A percentile compares a stretch with the other conserved stretches of the same genome.
phyloP scores from a whole-genome alignment of 2,888 invertebrate species.

The Kryphioiulus occultus region DNA sequence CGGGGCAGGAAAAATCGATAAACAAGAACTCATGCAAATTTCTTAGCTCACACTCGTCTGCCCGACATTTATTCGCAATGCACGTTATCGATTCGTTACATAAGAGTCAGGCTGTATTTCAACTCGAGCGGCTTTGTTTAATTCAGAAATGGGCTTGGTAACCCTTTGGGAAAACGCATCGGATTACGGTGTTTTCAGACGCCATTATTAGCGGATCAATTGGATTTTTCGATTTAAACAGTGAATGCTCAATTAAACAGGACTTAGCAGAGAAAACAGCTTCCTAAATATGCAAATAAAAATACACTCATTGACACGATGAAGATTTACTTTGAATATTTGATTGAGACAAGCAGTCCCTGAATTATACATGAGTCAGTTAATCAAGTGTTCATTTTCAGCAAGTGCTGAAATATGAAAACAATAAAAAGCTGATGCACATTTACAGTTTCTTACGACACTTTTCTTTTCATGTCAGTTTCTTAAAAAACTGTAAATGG shows the following conservation, averaged over 20 bases:
- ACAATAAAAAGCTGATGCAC: too few species aligned
- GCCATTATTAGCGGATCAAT: neutral
- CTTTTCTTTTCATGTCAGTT: too few species aligned
- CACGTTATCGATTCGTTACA: neutral
- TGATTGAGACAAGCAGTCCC: neutral
- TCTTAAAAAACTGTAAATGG: too few species aligned
- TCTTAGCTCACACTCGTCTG: neutral
- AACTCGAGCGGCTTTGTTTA: neutral
- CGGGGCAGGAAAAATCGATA: neutral
- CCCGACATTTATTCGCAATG: slow-evolving; percentile 19
- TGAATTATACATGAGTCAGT: too few species aligned
- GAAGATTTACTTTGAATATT: neutral
- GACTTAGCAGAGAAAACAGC: neutral
- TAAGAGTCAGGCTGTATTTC: neutral
- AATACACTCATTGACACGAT: neutral
- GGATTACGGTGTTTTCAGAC: neutral
- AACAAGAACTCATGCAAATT: neutral
- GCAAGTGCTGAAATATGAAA: too few species aligned
- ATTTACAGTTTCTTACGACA: too few species aligned
- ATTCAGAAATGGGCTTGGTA: neutral
- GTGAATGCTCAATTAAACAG: neutral
- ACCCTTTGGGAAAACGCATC: neutral
- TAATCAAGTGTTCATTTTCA: too few species aligned
- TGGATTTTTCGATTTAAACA: neutral
- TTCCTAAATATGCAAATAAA: neutral